These are phyloP conservation scores for Lagopus muta DNA, from an alignment of 2,113 vertebrate species.

Conservation along the genomic window DNA sequence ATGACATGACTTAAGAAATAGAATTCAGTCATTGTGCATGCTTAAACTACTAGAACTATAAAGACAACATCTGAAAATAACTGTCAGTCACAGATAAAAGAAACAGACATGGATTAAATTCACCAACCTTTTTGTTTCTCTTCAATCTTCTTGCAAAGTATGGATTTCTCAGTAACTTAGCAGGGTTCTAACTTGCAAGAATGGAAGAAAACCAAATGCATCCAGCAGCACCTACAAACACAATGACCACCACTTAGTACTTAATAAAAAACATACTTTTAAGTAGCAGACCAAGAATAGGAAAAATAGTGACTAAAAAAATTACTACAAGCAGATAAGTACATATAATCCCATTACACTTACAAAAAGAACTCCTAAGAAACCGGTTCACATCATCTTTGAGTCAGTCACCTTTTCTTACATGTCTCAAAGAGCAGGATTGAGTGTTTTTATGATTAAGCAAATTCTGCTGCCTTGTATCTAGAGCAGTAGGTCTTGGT, in stretches of 20 bases:
- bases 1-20: background rate
- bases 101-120: background rate
- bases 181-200: background rate
- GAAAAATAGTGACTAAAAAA: background rate
- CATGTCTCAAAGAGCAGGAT: background rate
- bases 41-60: background rate
- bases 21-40: background rate
- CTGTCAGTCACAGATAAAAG: fast-evolving
- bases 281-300: background rate
- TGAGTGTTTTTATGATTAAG: background rate
- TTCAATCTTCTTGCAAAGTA: background rate
- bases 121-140: background rate
- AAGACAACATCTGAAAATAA: background rate
- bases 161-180: background rate
- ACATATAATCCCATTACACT: background rate
- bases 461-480: background rate
- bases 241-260: background rate
- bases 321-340: background rate
- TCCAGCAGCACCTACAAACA: background rate
- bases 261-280: background rate
- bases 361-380: background rate
- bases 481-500: background rate
- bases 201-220: fast-evolving
- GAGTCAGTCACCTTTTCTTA: background rate
- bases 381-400: background rate